Evolutionary conservation across 2,888 invertebrate species (phyloP), one percentile per base, ranked within the genome.

Genomic region (Eupithecia dodoneata): DNA sequence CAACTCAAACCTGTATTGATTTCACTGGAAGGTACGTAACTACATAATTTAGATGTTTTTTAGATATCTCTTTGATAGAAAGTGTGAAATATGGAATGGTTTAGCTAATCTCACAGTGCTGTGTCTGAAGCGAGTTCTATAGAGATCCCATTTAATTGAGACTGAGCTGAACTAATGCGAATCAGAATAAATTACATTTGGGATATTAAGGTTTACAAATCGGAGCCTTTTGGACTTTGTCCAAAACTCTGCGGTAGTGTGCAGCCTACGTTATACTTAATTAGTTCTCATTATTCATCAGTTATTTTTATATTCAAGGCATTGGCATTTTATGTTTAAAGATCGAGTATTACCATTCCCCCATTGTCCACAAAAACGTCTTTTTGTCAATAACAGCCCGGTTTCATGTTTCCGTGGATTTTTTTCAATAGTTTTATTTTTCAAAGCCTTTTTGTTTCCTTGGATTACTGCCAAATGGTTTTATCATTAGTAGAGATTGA

Each of bases 391-490:
- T 55, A 52, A 52, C 41, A 55, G 55, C 12, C 52, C 42, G 55
- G 55, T 71, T 41, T 55, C 9, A 71, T 71, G 42, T 55, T 49
- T 71, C 52, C 71, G 18, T 30, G n/a, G 10, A n/a, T 42, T 42
- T 70, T 70, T 89, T 88, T 88, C 87, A 86, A 87, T 89, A 87
- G 88, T 87, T 87, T 87, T 88, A 87, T 89, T 88, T 89, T 88
- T 87, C 83, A 84, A 87, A 83, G 85, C 84, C 87, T 85, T 73
- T 88, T 91, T 63, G 88, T 91, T 91, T 92, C 83, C 83, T 90
- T 92, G 93, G 93, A 87, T 66, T 77, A 10, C 75, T 76, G 90
- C 92, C 92, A 93, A 93, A 93, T 92, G 91, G 90, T 85, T 90
- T 88, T 88, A 88, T 87, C 87, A 88, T 78, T 76, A 78, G 67